These are phyloP conservation scores for Pogonophryne albipinna DNA, from an alignment of 2,797 vertebrate genomes.

Conservation along the genomic window DNA sequence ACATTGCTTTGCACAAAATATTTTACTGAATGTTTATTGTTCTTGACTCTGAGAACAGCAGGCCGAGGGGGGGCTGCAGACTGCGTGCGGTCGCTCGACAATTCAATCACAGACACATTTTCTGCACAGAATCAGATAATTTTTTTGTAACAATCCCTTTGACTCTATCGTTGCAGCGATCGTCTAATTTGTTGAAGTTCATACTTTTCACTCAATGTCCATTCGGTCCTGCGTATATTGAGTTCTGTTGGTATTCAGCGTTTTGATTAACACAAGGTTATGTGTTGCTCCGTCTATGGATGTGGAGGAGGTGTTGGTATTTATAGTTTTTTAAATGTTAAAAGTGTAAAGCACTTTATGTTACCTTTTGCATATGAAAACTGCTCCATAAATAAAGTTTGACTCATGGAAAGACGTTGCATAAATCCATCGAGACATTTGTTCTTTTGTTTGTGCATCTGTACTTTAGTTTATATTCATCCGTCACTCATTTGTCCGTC, in stretches of 20 bases:
- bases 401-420: too few species aligned
- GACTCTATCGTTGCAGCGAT: background rate
- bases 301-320: too few species aligned
- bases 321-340: too few species aligned
- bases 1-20: conserved; percentile 81
- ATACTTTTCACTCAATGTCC: too few species aligned
- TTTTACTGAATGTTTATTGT: conserved; percentile 83
- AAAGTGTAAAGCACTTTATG: too few species aligned
- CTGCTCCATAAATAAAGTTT: too few species aligned
- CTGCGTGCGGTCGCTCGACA: conserved; percentile 66
- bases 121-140: conserved; percentile 22
- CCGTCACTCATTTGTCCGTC: conserved; percentile 13
- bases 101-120: conserved; percentile 54
- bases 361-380: too few species aligned
- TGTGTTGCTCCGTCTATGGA: too few species aligned
- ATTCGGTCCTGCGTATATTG: too few species aligned
- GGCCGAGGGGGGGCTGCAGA: conserved; percentile 55
- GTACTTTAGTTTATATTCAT: background rate
- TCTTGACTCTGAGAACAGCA: conserved; percentile 70
- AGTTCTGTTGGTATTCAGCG: too few species aligned
- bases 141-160: conserved; percentile 15
- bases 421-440: background rate
- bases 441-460: conserved; percentile 3
- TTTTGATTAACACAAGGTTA: too few species aligned
- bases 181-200: background rate